Percentiles rank a stretch among this genome's conserved stretches.
These are phyloP conservation scores for Dendrolimus houi DNA, from an alignment of 2,888 invertebrate species.

Conservation along the genomic window DNA sequence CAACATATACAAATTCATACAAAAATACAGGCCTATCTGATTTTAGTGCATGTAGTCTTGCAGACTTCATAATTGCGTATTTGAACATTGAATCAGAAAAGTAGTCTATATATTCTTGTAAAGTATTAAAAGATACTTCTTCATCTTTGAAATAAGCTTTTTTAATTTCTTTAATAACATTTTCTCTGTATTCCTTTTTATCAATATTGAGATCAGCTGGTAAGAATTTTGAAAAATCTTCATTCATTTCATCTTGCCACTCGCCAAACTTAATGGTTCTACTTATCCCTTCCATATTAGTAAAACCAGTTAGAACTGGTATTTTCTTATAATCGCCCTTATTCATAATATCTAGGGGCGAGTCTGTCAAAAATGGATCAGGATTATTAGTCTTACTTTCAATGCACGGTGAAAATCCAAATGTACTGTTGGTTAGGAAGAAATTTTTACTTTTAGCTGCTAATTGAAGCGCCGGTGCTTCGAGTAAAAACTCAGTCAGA, in stretches of 20 bases:
- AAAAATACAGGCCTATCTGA: constrained; percentile 40
- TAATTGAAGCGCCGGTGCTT: constrained; percentile 31
- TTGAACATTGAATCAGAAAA: constrained; percentile 65
- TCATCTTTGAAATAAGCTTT: constrained; percentile 47
- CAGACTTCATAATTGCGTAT: constrained; percentile 51
- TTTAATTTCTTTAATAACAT: constrained; percentile 33
- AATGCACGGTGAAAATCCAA: constrained; percentile 61
- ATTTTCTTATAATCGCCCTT: constrained; percentile 39
- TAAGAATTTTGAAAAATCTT: constrained; percentile 48
- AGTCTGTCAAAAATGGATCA: constrained; percentile 50
- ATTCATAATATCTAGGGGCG: constrained; percentile 46
- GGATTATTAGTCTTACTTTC: constrained; percentile 39
- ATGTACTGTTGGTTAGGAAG: constrained; percentile 55
- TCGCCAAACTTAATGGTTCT: constrained; percentile 41
- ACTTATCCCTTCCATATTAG: constrained; percentile 65
- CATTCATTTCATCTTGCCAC: constrained; percentile 58
- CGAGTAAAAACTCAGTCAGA: constrained; percentile 53
- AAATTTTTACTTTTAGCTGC: constrained; percentile 48
- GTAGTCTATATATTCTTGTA: constrained; percentile 50
- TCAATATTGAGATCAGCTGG: constrained; percentile 52
- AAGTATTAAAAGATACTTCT: constrained; percentile 31
- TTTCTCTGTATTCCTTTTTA: constrained; percentile 27
- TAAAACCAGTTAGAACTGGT: constrained; percentile 47
- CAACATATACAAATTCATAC: constrained; percentile 59
- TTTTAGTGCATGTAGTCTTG: constrained; percentile 37